A percentile compares a stretch with the other conserved stretches of the same genome.
These are phyloP conservation scores for Pseudomyrmex gracilis DNA, from an alignment of 1,140 invertebrate species.

Conservation along the genomic window DNA sequence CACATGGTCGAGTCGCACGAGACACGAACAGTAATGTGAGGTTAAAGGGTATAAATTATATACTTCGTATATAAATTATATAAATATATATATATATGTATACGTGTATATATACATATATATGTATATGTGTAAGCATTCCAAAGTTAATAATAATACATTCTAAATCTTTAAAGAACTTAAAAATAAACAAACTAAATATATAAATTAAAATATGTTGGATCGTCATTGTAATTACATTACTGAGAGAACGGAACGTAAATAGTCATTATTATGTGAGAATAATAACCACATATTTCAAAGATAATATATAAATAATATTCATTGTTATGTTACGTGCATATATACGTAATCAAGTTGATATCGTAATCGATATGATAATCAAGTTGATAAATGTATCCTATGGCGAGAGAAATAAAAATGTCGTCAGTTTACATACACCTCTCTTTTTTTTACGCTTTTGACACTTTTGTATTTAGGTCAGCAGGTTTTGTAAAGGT, in stretches of 20 bases:
- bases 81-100: too few relatives aligned
- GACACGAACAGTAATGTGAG: too few relatives aligned
- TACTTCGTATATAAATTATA: too few relatives aligned
- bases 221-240: constrained; percentile 1
- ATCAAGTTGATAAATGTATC: constrained; percentile 5
- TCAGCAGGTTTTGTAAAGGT: constrained; percentile 31
- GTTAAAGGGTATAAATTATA: too few relatives aligned
- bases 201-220: constrained; percentile 42
- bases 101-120: too few relatives aligned
- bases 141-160: not conserved
- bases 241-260: constrained; percentile 16
- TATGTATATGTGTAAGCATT: too few relatives aligned
- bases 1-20: too few relatives aligned
- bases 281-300: constrained; percentile 14
- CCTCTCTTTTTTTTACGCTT: constrained; percentile 21
- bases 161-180: constrained; percentile 5
- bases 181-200: not conserved
- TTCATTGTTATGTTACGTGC: constrained; percentile 11
- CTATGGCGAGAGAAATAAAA: constrained; percentile 2
- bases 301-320: constrained; percentile 1
- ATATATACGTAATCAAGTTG: constrained; percentile 11
- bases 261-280: constrained; percentile 32
- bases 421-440: constrained; percentile 19
- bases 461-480: constrained; percentile 35
- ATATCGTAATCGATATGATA: too few relatives aligned